phyloP scores from a whole-genome alignment of 2,888 invertebrate genomes.

The Cerastis leucographa region DNA sequence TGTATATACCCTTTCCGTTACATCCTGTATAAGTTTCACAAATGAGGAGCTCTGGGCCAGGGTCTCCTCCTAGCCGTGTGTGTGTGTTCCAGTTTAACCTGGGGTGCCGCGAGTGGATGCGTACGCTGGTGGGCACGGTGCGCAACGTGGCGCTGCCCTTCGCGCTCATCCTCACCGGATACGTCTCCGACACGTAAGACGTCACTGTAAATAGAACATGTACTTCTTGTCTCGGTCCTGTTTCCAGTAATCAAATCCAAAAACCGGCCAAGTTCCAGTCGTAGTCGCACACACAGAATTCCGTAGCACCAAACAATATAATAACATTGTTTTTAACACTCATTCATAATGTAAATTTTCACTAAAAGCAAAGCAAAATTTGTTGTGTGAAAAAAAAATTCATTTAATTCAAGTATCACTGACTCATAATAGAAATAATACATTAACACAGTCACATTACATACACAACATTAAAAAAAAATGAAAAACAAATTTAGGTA shows the following conservation, averaged over 20 bases:
- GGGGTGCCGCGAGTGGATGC: conserved; percentile 93
- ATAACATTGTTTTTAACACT: too few species aligned
- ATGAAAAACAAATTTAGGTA: too few species aligned
- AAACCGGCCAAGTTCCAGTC: neutral
- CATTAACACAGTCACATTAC: too few species aligned
- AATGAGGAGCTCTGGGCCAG: neutral
- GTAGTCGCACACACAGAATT: too few species aligned
- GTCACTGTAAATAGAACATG: neutral
- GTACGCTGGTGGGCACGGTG: conserved; percentile 93
- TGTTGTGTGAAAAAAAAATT: too few species aligned
- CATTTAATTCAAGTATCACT: too few species aligned
- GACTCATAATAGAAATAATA: too few species aligned
- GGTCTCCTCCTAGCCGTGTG: neutral
- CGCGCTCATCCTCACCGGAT: conserved; percentile 92
- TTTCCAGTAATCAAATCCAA: neutral
- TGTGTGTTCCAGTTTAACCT: conserved; percentile 90
- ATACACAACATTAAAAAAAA: too few species aligned
- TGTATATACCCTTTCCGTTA: too few species aligned
- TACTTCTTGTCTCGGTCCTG: neutral
- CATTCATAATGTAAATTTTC: neutral
- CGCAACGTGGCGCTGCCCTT: conserved; percentile 93
- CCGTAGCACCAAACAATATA: neutral
- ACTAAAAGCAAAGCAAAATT: neutral
- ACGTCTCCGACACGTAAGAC: conserved; percentile 91
- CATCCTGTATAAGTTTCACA: neutral